Evolutionary conservation across 1,140 invertebrate species (phyloP), one percentile per base, ranked within the genome.

Genomic region (Nephila pilipes): DNA sequence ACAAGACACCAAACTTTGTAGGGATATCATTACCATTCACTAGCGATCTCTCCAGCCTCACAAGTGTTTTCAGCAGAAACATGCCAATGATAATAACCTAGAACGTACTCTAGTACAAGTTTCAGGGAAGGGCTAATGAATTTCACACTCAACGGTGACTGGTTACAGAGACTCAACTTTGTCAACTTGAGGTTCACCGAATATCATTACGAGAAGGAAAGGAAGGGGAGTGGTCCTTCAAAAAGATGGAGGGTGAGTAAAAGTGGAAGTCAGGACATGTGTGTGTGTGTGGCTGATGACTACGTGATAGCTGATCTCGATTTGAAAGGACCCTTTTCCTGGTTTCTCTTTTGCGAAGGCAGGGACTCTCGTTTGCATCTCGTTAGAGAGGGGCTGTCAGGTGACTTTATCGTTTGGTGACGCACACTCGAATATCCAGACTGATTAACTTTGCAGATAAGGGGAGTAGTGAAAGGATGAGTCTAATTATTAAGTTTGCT

Each of bases 181-280:
- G 29, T 32, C 83, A 85, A 85, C 25, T 57, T 57, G 55, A 85
- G 83, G 83, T 16, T 57, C 83, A 85, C 55, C 83, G 55, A 85
- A 85, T 55, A 60, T 55, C 83, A 85, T 85, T 85, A 85, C n/a
- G 25, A 3, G 54, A 46, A 46, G 38, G 38, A 46, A 46, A 8
- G 38, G 38, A 46, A 46, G 38, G 2, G 81, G 83, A n/a, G 25
- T 54, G 29, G 54, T 57, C 36, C 38, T 83, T 55, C 55, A 29
- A 55, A 85, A 57, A 6, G 20, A 20, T 18, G 55, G 46, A 60
- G 16, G 83, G 25, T 12, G 29, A 25, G 54, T 55, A 85, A 57
- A 58, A 85, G 55, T 58, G 83, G 65, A 25, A 75, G 32, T 25
- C 16, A 18, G n/a, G 25, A 65, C 8, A 14, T 12, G n/a, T 25